phyloP scores from a whole-genome alignment of 2,113 vertebrate genomes.

The Neotoma lepida region DNA sequence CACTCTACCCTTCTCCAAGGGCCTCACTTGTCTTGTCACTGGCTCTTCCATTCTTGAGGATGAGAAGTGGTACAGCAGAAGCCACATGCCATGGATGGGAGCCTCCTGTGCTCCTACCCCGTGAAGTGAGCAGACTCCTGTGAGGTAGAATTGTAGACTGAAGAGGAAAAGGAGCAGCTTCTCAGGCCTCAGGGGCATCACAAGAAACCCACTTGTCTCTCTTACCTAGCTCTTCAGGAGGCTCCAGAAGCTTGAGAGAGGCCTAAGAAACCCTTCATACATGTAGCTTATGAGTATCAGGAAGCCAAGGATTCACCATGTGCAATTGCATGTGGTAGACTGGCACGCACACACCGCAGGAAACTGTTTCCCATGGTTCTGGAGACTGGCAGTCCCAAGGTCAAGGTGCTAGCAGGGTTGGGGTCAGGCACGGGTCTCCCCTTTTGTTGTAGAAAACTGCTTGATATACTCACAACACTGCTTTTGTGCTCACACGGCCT shows the following conservation, averaged over 20 bases:
- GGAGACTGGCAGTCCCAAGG: not conserved
- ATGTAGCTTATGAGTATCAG: not conserved
- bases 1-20: not conserved
- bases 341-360: not conserved
- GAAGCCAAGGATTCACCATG: not conserved
- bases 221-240: not conserved
- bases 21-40: not conserved
- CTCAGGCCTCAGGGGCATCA: accelerated
- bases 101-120: accelerated
- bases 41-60: not conserved
- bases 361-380: not conserved
- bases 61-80: not conserved
- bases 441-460: not conserved
- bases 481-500: not conserved
- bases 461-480: too few species aligned
- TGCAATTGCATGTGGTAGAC: not conserved
- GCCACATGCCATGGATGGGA: not conserved
- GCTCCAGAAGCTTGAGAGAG: not conserved
- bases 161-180: not conserved
- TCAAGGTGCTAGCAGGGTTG: not conserved
- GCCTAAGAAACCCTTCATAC: accelerated
- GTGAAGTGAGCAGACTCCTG: not conserved
- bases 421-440: not conserved
- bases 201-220: not conserved
- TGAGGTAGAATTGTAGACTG: not conserved